phyloP scores from a whole-genome alignment of 2,113 vertebrate species.

The Dasyurus viverrinus region DNA sequence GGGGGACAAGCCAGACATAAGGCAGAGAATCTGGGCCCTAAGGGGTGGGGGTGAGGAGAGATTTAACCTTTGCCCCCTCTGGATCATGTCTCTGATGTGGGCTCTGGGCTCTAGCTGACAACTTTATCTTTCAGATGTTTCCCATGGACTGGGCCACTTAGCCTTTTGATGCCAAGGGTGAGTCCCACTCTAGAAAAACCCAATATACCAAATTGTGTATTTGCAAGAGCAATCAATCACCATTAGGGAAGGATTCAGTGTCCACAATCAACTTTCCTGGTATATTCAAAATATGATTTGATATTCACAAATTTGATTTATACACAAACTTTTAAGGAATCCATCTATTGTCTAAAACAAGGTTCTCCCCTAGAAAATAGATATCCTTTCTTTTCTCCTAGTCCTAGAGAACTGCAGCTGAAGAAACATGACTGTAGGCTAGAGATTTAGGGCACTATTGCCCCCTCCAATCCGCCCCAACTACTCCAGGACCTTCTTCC shows the following conservation, averaged over 20 bases:
- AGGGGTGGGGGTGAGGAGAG: constrained; percentile 26
- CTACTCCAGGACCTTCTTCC: not conserved
- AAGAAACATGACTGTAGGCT: not conserved
- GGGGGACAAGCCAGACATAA: constrained; percentile 46
- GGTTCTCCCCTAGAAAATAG: not conserved
- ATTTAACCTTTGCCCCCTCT: constrained; percentile 32
- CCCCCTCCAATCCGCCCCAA: not conserved
- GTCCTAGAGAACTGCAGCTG: not conserved
- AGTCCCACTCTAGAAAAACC: not conserved
- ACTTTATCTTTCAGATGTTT: not conserved
- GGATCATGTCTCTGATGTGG: constrained; percentile 21
- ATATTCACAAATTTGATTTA: not conserved
- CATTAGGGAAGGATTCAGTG: not conserved
- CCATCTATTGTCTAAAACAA: not conserved
- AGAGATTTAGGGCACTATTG: not conserved
- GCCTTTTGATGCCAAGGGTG: not conserved
- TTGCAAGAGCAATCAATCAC: not conserved
- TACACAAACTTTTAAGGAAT: not conserved
- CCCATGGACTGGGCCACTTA: not conserved
- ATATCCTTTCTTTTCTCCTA: not conserved
- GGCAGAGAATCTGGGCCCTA: not conserved
- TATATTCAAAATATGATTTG: not conserved
- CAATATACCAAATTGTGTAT: not conserved
- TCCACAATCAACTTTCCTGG: not conserved
- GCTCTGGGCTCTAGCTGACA: not conserved